A percentile compares a stretch with the other conserved stretches of the same genome.
Evolutionary conservation across 2,888 invertebrate species (phyloP).

Genomic region (Caradrina clavipalpis): DNA sequence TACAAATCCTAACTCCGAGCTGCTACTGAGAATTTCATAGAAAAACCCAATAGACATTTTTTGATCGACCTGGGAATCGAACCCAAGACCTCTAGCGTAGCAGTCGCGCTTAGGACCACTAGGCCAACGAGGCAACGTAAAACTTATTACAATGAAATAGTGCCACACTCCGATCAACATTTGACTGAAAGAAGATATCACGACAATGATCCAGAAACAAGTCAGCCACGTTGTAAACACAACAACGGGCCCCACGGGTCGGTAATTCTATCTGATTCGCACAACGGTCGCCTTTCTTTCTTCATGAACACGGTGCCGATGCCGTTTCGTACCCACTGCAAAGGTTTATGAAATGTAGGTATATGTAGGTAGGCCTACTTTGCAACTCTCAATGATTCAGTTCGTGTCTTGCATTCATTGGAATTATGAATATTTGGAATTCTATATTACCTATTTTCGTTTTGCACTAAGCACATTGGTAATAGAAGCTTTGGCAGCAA

Average conservation of each 20-base stretch:
- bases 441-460: not conserved
- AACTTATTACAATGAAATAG: no score
- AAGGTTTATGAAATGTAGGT: no score
- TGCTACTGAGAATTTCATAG: no score
- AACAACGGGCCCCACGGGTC: not conserved
- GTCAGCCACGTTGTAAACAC: not conserved
- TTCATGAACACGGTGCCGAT: conserved; percentile 13
- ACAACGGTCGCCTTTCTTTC: conserved; percentile 21
- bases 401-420: not conserved
- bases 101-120: no score
- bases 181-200: not conserved
- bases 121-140: no score
- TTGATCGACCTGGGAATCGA: no score
- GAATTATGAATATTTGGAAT: conserved; percentile 4
- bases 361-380: not conserved
- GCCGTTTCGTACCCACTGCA: conserved; percentile 19
- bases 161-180: not conserved
- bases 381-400: not conserved
- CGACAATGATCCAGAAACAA: not conserved
- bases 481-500: not conserved
- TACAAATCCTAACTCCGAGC: no score
- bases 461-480: not conserved
- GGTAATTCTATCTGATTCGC: conserved; percentile 31
- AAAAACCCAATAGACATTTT: no score
- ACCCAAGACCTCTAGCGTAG: no score